A percentile compares a stretch with the other conserved stretches of the same genome.
Conservation (phyloP, 2,797 vertebrate species). For the Xenentodon cancila region DNA sequence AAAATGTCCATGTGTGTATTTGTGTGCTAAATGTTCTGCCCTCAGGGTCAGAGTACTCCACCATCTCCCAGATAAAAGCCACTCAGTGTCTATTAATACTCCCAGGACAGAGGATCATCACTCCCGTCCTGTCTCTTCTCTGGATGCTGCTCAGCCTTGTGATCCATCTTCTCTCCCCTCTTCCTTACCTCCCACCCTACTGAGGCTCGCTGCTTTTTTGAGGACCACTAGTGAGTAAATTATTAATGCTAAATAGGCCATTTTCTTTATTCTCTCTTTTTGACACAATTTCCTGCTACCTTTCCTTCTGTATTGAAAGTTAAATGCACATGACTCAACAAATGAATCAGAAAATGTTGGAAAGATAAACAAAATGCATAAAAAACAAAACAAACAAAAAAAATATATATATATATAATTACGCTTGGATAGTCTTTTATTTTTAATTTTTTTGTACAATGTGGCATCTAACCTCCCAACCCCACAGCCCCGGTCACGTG, state of each 20-base stretch:
- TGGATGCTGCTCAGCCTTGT: conserved; percentile 11
- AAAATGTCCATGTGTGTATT: conserved; percentile 28
- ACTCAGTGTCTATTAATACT: conserved; percentile 79
- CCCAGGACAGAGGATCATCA: conserved; percentile 47
- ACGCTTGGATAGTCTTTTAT: too few species aligned
- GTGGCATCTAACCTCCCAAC: too few species aligned
- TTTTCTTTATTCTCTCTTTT: conserved; percentile 13
- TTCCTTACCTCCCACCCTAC: conserved; percentile 1
- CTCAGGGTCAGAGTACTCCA: conserved; percentile 54
- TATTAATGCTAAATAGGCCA: conserved; percentile 33
- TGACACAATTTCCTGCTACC: background rate
- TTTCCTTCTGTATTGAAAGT: background rate
- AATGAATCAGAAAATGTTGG: background rate
- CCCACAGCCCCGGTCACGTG: too few species aligned
- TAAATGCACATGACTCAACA: background rate
- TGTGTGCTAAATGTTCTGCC: conserved; percentile 59
- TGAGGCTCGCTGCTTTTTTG: conserved; percentile 11
- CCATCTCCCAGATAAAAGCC: conserved; percentile 73
- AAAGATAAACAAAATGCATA: background rate
- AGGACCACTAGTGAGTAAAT: conserved; percentile 34
- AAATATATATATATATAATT: too few species aligned
- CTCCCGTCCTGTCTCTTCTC: conserved; percentile 11
- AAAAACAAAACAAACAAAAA: too few species aligned
- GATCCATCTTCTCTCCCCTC: conserved; percentile 31
- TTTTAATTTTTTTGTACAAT: too few species aligned